A percentile compares a stretch with the other conserved stretches of the same genome.
phyloP scores from a whole-genome alignment of 2,888 invertebrate genomes.

The Pteria penguin region DNA sequence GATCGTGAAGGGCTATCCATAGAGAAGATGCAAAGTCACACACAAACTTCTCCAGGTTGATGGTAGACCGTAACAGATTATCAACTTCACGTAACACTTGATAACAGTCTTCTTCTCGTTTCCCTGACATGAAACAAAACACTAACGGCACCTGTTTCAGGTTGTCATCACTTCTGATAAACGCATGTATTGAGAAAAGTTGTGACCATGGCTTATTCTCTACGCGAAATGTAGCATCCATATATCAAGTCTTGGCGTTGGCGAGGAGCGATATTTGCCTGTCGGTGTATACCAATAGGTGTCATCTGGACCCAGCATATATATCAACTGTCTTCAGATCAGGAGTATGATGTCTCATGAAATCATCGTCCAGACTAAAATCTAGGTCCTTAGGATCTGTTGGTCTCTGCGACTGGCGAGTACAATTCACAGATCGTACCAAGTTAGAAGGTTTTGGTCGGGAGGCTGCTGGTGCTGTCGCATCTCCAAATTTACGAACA shows the following conservation, averaged over 20 bases:
- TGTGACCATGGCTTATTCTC: slow-evolving; percentile 25
- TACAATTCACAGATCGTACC: neutral
- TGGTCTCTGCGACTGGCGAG: neutral
- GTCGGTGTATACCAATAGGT: slow-evolving; percentile 17
- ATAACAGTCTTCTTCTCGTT: slow-evolving; percentile 20
- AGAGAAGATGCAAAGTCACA: neutral
- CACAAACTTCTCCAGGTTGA: neutral
- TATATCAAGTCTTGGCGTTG: slow-evolving; percentile 32
- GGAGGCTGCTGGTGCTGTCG: too few species aligned
- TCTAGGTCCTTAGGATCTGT: neutral
- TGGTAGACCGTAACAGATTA: neutral
- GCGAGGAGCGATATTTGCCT: slow-evolving; percentile 20
- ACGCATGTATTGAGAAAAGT: slow-evolving; percentile 32
- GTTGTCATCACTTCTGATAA: slow-evolving; percentile 13
- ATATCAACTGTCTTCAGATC: neutral
- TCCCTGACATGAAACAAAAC: slow-evolving; percentile 33
- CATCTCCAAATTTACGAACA: neutral
- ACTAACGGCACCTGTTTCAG: slow-evolving; percentile 33
- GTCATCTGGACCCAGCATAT: too few species aligned
- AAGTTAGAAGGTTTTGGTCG: neutral
- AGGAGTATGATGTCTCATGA: too few species aligned
- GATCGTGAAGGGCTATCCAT: too few species aligned
- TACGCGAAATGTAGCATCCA: slow-evolving; percentile 33
- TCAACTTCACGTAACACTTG: neutral
- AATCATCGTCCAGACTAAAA: neutral